Percentiles rank a stretch among this genome's conserved stretches.
phyloP scores from a whole-genome alignment of 2,797 vertebrate species.

The Prunella strophiata region DNA sequence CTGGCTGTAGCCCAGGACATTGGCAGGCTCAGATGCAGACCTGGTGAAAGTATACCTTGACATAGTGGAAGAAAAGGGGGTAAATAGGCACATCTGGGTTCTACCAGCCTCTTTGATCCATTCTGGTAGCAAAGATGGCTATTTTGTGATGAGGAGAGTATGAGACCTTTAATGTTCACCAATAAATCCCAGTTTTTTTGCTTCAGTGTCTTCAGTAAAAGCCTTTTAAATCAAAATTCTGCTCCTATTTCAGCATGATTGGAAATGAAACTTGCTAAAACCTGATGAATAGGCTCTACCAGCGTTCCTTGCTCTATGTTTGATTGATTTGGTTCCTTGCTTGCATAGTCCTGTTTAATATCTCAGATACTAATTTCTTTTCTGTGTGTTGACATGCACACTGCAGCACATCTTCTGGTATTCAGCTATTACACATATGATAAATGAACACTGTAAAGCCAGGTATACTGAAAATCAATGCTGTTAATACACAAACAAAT shows the following conservation, averaged over 20 bases:
- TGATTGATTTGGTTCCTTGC: constrained; percentile 5
- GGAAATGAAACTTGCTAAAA: not conserved
- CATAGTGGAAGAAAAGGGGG: not conserved
- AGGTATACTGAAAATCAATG: constrained; percentile 27
- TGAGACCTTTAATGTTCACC: not conserved
- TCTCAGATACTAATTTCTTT: constrained; percentile 20
- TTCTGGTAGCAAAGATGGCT: not conserved
- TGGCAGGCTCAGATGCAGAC: not conserved
- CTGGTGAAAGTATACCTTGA: not conserved
- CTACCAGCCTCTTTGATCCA: not conserved
- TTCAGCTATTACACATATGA: not conserved
- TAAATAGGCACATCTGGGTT: not conserved
- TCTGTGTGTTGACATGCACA: not conserved
- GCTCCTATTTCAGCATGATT: not conserved
- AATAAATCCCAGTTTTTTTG: not conserved
- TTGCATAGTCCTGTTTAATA: not conserved
- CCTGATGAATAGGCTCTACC: not conserved
- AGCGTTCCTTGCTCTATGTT: not conserved
- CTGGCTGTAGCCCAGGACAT: not conserved
- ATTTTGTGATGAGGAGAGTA: not conserved
- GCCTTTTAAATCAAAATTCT: not conserved
- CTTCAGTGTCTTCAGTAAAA: not conserved
- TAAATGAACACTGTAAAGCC: constrained; percentile 1
- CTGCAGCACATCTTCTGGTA: not conserved
- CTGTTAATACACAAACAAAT: constrained; percentile 37